Evolutionary conservation across 2,888 invertebrate species (phyloP).

Genomic region (Phlogophora meticulosa): DNA sequence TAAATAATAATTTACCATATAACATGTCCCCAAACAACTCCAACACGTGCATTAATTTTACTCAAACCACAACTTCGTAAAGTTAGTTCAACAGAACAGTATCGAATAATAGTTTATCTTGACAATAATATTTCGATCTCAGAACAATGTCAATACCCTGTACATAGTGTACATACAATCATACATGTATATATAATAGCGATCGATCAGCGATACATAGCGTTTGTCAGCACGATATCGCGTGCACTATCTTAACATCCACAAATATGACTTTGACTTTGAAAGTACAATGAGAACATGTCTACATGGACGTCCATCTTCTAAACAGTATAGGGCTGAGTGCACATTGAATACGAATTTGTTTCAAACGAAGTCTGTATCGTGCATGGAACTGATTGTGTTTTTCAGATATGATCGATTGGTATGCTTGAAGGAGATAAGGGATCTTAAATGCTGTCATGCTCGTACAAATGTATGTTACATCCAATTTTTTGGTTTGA

Average conservation of each 20-base stretch:
- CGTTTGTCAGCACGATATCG: slow-evolving; percentile 48
- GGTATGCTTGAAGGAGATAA: slow-evolving; percentile 5
- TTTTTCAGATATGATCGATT: slow-evolving; percentile 33
- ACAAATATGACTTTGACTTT: slow-evolving; percentile 63
- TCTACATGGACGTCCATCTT: slow-evolving; percentile 55
- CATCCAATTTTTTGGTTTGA: not conserved
- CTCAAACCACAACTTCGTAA: slow-evolving; percentile 1
- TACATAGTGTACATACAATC: slow-evolving; percentile 12
- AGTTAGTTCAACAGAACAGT: slow-evolving; percentile 17
- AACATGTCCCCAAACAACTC: not conserved
- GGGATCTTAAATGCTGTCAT: slow-evolving; percentile 7
- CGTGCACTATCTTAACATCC: slow-evolving; percentile 49
- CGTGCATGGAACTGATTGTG: slow-evolving; percentile 12
- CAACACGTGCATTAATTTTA: slow-evolving; percentile 2
- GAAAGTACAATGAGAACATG: slow-evolving; percentile 59
- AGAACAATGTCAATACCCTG: slow-evolving; percentile 28
- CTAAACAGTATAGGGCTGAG: slow-evolving; percentile 36
- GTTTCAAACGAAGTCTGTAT: slow-evolving; percentile 4
- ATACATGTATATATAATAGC: slow-evolving; percentile 4
- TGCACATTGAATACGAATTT: slow-evolving; percentile 40
- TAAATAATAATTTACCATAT: slow-evolving; percentile 2
- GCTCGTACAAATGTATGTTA: not conserved
- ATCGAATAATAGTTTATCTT: slow-evolving; percentile 35
- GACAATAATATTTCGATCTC: slow-evolving; percentile 40
- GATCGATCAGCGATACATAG: slow-evolving; percentile 40